Conservation (phyloP, 1,140 invertebrate genomes). For the Diploscapter pachys region DNA sequence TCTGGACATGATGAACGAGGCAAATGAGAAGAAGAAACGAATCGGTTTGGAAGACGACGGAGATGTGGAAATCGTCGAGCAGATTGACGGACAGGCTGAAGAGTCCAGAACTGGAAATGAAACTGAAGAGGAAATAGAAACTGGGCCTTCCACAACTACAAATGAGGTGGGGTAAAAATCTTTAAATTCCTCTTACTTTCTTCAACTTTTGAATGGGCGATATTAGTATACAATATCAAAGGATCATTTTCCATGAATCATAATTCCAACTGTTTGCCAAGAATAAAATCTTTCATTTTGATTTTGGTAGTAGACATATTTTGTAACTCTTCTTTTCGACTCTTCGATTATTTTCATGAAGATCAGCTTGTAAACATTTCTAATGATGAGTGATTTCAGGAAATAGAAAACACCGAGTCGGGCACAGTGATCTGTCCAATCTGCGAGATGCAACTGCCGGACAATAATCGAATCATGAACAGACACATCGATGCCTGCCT, state of each 20-base stretch:
- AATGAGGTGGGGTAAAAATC: too few species aligned
- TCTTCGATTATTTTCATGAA: background rate
- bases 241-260: too few species aligned
- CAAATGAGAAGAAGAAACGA: background rate
- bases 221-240: too few species aligned
- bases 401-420: slow-evolving; percentile 9
- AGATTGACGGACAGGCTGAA: too few species aligned
- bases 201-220: too few species aligned
- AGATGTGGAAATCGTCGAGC: background rate
- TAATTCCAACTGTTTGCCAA: background rate
- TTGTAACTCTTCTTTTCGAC: background rate
- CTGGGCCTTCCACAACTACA: too few species aligned
- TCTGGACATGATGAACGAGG: background rate
- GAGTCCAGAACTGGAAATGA: too few species aligned
- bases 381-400: background rate
- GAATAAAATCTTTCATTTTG: too few species aligned
- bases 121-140: too few species aligned
- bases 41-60: slow-evolving; percentile 1
- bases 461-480: slow-evolving; percentile 18
- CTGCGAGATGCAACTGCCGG: background rate
- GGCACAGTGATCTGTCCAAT: slow-evolving; percentile 20
- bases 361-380: background rate
- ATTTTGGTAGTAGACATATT: background rate
- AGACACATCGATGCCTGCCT: slow-evolving; percentile 31
- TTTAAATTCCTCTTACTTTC: too few species aligned